Base-by-base conservation (phyloP, 2,888 invertebrate species). In the Orgyia antiqua region DNA sequence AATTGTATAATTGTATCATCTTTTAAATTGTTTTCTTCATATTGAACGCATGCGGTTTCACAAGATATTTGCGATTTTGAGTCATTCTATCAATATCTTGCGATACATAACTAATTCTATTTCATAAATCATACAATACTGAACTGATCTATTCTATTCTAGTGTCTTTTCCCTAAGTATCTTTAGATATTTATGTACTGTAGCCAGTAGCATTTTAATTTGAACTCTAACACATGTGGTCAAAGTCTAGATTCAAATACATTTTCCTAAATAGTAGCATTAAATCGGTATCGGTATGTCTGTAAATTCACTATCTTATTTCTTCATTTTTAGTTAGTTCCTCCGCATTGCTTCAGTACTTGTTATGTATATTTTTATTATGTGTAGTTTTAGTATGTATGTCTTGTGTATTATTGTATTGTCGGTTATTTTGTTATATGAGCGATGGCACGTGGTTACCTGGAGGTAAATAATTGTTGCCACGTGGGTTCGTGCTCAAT, bases 281-380 rank as follows among this genome's bases (percentile, higher is more conserved):
- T 77, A 79, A 78, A 70, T 63, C 64, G 54, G 68, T 76, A 70
- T 63, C 64, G 54, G 68, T 76, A 79, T 70, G 77, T 79, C 82
- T 78, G 80, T 72, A 79, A 79, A 82, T 76, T 78, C 71, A 70
- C 70, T 57, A 70, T 82, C 70, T 76, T 78, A 77, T 76, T 80
- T 78, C 77, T 80, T 80, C 73, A 78, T 79, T 83, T 82, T 80
- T 79, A 78, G 77, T 78, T 76, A 74, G 76, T 67, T 70, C 62
- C 65, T 75, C 75, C 60, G 77, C 79, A 79, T 63, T 70, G 83
- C 80, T 74, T 77, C 58, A 61, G 68, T 69, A 59, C 15, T 6
- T 6, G 62, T 54, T 58, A 46, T 65, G 52, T 65, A 52, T 43
- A 42, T 24, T 55, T 44, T 29, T 17, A 42, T 31, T 51, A 30